A percentile compares a stretch with the other conserved stretches of the same genome.
Evolutionary conservation across 2,113 vertebrate species (phyloP).

Genomic region (human (Homo sapiens)): DNA sequence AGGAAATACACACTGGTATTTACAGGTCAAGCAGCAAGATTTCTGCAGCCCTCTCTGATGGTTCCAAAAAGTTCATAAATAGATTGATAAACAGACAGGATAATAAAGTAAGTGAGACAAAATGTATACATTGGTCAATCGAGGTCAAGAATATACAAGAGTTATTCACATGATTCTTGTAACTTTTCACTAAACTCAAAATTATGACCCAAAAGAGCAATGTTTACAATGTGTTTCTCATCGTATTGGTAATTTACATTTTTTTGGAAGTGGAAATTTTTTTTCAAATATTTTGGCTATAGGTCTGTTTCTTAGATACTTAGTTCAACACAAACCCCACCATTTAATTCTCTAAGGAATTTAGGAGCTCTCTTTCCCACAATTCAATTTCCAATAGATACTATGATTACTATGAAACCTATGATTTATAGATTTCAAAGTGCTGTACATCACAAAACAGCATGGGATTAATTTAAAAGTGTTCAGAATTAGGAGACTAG

Average conservation of each 20-base stretch:
- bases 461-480: constrained; percentile 32
- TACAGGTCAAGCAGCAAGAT: background rate
- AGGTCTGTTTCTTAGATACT: background rate
- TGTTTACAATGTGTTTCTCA: background rate
- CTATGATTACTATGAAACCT: background rate
- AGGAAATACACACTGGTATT: background rate
- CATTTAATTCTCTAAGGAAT: constrained; percentile 8
- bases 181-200: background rate
- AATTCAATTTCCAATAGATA: background rate
- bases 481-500: background rate
- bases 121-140: background rate
- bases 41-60: background rate
- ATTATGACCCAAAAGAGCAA: background rate
- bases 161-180: background rate
- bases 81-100: background rate
- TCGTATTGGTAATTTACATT: background rate
- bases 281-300: background rate
- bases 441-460: background rate
- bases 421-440: background rate
- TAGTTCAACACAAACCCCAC: background rate
- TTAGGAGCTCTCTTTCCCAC: background rate
- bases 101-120: background rate
- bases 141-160: background rate
- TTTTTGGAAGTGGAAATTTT: background rate
- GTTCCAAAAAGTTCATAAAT: background rate